A percentile compares a stretch with the other conserved stretches of the same genome.
Conservation (phyloP, 2,113 vertebrate genomes). For the Notechis scutatus region DNA sequence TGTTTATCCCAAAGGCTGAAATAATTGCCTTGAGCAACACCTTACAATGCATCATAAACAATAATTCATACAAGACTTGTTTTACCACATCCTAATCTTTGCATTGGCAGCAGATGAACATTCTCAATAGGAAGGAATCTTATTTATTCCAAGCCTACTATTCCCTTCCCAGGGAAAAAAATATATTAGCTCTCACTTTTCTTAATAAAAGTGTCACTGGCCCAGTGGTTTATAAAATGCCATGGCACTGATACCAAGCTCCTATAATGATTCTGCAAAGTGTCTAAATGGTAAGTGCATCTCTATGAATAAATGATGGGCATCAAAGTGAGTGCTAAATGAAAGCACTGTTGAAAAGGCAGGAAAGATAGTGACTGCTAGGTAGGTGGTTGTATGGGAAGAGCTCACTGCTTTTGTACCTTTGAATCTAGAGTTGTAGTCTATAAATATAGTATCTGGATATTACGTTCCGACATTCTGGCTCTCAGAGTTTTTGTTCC, state of each 20-base stretch:
- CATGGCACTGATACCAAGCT: slow-evolving; percentile 42
- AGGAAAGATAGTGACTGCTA: neutral
- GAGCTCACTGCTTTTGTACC: neutral
- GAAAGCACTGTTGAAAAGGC: slow-evolving; percentile 5
- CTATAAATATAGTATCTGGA: neutral
- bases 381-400: neutral
- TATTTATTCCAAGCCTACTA: neutral
- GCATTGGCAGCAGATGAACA: slow-evolving; percentile 5
- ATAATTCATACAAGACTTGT: neutral
- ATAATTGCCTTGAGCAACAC: neutral
- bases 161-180: neutral
- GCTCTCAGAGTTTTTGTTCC: neutral
- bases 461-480: neutral
- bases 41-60: neutral
- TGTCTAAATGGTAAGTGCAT: slow-evolving; percentile 42
- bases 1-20: neutral
- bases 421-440: neutral
- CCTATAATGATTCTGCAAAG: slow-evolving; percentile 43
- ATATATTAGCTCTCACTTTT: slow-evolving; percentile 36
- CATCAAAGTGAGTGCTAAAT: slow-evolving; percentile 43
- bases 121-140: neutral
- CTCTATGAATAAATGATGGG: slow-evolving; percentile 57
- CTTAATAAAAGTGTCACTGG: slow-evolving; percentile 64
- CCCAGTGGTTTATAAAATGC: slow-evolving; percentile 66
- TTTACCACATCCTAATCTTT: slow-evolving; percentile 16